These are phyloP conservation scores for Parasteatoda tepidariorum DNA, from an alignment of 1,140 invertebrate species.

Conservation along the genomic window DNA sequence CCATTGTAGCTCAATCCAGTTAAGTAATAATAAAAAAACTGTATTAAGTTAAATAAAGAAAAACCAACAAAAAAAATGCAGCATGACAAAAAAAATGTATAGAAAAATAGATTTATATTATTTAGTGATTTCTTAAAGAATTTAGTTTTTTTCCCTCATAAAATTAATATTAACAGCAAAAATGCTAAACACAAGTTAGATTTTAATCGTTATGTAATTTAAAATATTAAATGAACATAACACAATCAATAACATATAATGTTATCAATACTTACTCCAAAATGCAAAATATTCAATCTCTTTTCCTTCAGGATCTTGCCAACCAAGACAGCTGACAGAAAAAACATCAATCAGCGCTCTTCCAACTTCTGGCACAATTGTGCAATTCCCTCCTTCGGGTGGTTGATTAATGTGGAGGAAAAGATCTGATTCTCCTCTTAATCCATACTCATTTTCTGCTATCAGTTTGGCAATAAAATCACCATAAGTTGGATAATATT, in stretches of 20 bases:
- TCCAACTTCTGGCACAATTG: slow-evolving; percentile 57
- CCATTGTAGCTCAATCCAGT: too few relatives aligned
- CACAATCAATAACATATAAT: background rate
- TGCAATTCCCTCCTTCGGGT: slow-evolving; percentile 64
- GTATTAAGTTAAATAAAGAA: too few relatives aligned
- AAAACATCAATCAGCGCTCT: slow-evolving; percentile 65
- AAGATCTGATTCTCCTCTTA: slow-evolving; percentile 64
- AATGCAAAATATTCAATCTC: slow-evolving; percentile 65
- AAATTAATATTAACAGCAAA: too few relatives aligned
- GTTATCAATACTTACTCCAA: slow-evolving; percentile 62
- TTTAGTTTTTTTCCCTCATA: too few relatives aligned
- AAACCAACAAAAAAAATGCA: too few relatives aligned
- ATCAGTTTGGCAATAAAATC: slow-evolving; percentile 65
- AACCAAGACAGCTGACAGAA: slow-evolving; percentile 63
- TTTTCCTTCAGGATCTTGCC: slow-evolving; percentile 66
- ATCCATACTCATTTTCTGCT: slow-evolving; percentile 63
- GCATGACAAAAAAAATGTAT: too few relatives aligned
- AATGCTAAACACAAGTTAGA: too few relatives aligned
- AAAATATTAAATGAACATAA: background rate
- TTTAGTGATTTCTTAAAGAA: too few relatives aligned
- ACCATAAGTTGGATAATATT: slow-evolving; percentile 64
- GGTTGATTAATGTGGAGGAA: slow-evolving; percentile 67
- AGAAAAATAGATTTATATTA: too few relatives aligned
- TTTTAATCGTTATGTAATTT: too few relatives aligned
- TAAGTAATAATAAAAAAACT: too few relatives aligned